These are phyloP conservation scores for Molanna angustata DNA, from an alignment of 2,888 invertebrate species.

Conservation along the genomic window DNA sequence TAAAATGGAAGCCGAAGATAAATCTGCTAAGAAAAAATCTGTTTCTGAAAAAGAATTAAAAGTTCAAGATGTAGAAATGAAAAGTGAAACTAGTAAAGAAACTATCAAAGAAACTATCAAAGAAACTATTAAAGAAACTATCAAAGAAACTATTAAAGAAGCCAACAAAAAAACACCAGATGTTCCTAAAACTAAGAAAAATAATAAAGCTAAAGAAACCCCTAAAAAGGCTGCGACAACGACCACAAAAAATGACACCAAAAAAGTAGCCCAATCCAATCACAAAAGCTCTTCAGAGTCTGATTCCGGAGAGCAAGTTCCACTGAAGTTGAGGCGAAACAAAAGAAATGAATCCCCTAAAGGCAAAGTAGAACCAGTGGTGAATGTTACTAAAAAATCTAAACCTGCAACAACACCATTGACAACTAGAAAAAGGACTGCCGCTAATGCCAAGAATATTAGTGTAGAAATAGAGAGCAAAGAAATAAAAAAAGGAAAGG, in stretches of 20 bases:
- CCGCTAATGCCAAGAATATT: constrained; percentile 39
- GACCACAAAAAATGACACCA: constrained; percentile 47
- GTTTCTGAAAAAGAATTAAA: constrained; percentile 15
- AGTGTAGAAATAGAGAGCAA: constrained; percentile 39
- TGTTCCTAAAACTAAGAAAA: constrained; percentile 35
- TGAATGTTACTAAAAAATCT: constrained; percentile 37
- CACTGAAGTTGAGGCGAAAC: constrained; percentile 9
- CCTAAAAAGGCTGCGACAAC: constrained; percentile 43
- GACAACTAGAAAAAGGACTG: constrained; percentile 36
- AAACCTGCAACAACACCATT: not conserved
- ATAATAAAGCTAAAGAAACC: constrained; percentile 38
- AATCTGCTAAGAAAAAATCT: constrained; percentile 11
- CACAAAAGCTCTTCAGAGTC: constrained; percentile 18
- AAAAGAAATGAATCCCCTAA: constrained; percentile 19
- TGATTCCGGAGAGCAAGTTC: constrained; percentile 19
- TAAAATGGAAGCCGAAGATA: constrained; percentile 19
- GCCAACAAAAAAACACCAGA: constrained; percentile 1
- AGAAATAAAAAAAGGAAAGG: constrained; percentile 44
- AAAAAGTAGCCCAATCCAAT: constrained; percentile 4
- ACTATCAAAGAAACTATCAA: constrained; percentile 51
- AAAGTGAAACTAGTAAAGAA: constrained; percentile 39
- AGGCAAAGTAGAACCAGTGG: constrained; percentile 33
- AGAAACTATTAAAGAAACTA: constrained; percentile 30
- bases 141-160: constrained; percentile 5
- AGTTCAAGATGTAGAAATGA: constrained; percentile 20